Base-by-base conservation (phyloP, 2,113 vertebrate genomes). In the Odocoileus hemionus region DNA sequence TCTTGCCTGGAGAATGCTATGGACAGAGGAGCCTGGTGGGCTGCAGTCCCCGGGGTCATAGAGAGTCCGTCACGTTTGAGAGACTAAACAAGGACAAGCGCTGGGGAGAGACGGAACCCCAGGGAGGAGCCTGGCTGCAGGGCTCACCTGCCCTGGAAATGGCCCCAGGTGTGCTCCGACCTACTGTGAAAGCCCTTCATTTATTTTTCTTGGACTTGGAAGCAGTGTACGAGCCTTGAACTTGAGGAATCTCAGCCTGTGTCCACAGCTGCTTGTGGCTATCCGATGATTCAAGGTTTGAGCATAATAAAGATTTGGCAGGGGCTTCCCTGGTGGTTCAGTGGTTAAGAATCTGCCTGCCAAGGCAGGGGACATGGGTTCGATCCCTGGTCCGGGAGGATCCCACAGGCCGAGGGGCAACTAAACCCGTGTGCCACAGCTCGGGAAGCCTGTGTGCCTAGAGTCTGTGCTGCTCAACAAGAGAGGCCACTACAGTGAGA, bases 251-350 rank as follows among this genome's bases (percentile, higher is more conserved):
- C 90, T 50, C 55, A 83, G 11, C 26, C 50, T 86, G 25, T 83
- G 61, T 76, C 80, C 95, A 96, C 25, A 91, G 83, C 92, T 23
- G 79, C 97, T 92, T 92, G 58, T 50, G 74, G 52, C 91, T 82
- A 89, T 85, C 93, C 70, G 55, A 84, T 91, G 89, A 96, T 89
- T 97, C 92, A 96, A 76, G 88, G 78, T 80, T 50, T 76, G 94
- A 95, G 67, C 67, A 61, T 47, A 70, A 91, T 94, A 96, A 97
- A 94, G 86, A 94, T 60, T 43, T 1, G 0, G 39, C 67, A 25
- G n/a, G n/a, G n/a, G 67, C 67, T 74, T 39, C 67, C 67, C n/a
- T 74, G n/a, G 67, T 39, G n/a, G 64, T 36, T n/a, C 64, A 70
- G 17, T 36, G 67, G 5, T 70, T 23, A 70, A 39, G 21, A 74